Base-by-base conservation (phyloP, 2,113 vertebrate species). In the Orthochromis malagaraziensis region DNA sequence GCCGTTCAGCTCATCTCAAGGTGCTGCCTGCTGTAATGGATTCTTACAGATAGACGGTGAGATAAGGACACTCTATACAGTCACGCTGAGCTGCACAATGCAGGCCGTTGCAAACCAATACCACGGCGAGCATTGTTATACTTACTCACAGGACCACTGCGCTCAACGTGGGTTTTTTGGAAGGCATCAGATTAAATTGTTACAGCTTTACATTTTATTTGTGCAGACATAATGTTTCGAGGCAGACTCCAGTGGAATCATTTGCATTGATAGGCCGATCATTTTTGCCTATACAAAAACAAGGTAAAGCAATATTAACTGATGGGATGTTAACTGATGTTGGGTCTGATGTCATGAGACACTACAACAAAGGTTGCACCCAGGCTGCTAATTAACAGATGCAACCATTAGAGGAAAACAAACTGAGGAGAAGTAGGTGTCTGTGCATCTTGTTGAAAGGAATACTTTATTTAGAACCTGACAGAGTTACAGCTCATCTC, bases 21-120 rank as follows among this genome's bases (percentile, higher is more conserved):
- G 93, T 92, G 92, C 91, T 70, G 92, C 93, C 89, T 84, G 85
- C 89, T 95, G 94, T 95, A 95, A 96, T 93, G 91, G 94, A 95
- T 93, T 94, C 93, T 95, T 55, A 60, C 89, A 94, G 95, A 95
- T 95, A 92, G 93, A 86, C 88, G 0, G 29, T 5, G 68, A 87
- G 95, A 95, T 96, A 96, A 94, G 89, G 91, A 96, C 93, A 95
- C 91, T 82, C 89, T 93, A 95, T 93, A 94, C 89, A 88, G 90
- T 87, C 38, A 57, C 26, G n/a, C 70, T n/a, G 87, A 86, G 88
- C 87, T 58, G 84, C 89, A 85, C 91, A 84, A 88, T 82, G 57
- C 51, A 7, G 82, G 75, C 91, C 29, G 11, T 83, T 93, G 95
- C 93, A 94, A 95, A 81, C 93, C 68, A 94, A 96, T 87, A 95